phyloP scores from a whole-genome alignment of 1,140 invertebrate species.

The Ceratosolen solmsi region DNA sequence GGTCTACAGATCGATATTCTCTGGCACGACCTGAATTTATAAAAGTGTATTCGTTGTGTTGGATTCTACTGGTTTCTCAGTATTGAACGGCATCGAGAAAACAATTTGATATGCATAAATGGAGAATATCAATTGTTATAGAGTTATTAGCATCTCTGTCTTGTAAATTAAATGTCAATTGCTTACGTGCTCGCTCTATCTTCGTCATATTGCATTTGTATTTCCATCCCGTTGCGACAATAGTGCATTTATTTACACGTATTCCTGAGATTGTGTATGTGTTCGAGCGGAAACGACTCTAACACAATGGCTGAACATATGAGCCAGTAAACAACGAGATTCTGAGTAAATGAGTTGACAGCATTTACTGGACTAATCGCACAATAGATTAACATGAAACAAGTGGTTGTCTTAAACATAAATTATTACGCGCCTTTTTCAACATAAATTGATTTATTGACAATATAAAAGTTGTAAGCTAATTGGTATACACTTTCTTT shows the following conservation, averaged over 20 bases:
- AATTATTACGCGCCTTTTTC: not conserved
- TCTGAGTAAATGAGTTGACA: conserved; percentile 2
- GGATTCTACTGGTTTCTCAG: not conserved
- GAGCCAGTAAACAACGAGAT: not conserved
- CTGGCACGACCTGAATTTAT: not conserved
- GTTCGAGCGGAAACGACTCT: not conserved
- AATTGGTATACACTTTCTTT: not conserved
- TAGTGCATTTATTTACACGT: not conserved
- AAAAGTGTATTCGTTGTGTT: not conserved
- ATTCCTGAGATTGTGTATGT: not conserved
- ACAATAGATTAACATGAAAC: not conserved
- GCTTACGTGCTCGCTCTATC: not conserved
- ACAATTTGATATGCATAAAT: not conserved
- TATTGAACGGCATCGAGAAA: not conserved
- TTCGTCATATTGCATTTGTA: not conserved
- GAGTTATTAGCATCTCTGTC: not conserved
- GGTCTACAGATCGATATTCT: not conserved
- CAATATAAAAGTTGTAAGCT: not conserved
- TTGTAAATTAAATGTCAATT: not conserved
- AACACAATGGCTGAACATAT: not conserved
- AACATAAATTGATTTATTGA: not conserved
- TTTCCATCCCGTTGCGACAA: not conserved
- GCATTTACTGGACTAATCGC: not conserved
- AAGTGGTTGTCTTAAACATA: not conserved
- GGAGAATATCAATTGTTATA: not conserved